Conservation (phyloP, 2,888 invertebrate species). For the Phalera bucephala region DNA sequence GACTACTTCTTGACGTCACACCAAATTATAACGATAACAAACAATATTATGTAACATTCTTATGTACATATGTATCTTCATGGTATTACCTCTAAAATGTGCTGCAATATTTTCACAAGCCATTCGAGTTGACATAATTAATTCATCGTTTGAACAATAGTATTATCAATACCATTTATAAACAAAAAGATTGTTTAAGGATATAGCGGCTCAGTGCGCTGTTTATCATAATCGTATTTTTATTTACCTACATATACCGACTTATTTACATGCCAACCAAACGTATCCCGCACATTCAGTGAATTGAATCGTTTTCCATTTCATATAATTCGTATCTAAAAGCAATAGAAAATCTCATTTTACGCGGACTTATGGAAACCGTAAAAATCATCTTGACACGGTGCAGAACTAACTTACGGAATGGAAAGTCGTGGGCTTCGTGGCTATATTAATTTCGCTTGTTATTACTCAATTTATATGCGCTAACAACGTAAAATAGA, state of each 20-base stretch:
- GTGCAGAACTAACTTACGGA: constrained; percentile 1
- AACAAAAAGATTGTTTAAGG: constrained; percentile 43
- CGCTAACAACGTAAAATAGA: neutral
- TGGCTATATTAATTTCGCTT: neutral
- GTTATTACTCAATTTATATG: neutral
- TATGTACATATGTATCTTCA: too few species aligned
- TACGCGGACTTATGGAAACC: constrained; percentile 4
- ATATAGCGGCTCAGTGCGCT: constrained; percentile 15
- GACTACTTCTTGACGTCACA: too few species aligned
- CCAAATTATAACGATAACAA: too few species aligned
- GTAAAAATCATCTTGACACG: constrained; percentile 2
- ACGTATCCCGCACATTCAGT: neutral
- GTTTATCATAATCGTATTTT: constrained; percentile 15
- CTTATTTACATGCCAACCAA: too few species aligned
- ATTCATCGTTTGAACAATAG: constrained; percentile 44
- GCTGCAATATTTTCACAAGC: constrained; percentile 30
- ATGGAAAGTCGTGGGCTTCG: neutral
- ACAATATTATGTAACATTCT: too few species aligned
- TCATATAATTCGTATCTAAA: constrained; percentile 4
- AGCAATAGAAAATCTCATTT: constrained; percentile 11
- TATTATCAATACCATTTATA: constrained; percentile 42
- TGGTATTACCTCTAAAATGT: constrained; percentile 4
- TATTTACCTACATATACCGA: neutral
- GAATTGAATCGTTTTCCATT: constrained; percentile 4
- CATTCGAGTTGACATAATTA: constrained; percentile 31